A percentile compares a stretch with the other conserved stretches of the same genome.
Evolutionary conservation across 2,797 vertebrate species (phyloP).

Genomic region (Aselliscus stoliczkanus): DNA sequence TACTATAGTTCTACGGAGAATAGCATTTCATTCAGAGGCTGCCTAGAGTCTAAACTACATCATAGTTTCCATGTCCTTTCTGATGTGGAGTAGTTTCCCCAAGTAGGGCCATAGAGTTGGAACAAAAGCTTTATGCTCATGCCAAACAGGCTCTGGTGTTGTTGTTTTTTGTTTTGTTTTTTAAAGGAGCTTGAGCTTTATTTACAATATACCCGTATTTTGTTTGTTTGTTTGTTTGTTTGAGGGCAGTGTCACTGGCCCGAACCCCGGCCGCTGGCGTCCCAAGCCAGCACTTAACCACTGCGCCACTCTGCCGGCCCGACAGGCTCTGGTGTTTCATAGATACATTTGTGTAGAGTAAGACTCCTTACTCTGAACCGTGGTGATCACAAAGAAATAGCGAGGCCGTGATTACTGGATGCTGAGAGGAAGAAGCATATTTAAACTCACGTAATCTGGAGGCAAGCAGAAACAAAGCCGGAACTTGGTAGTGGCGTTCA

Average conservation of each 20-base stretch:
- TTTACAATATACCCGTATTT: no score
- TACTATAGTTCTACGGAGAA: conserved; percentile 63
- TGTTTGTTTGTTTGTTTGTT: no score
- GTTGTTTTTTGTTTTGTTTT: no score
- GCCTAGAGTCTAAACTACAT: conserved; percentile 46
- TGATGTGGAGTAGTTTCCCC: conserved; percentile 36
- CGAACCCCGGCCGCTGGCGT: no score
- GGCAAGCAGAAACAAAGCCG: conserved; percentile 42
- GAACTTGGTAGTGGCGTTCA: background rate
- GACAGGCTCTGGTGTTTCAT: conserved; percentile 32
- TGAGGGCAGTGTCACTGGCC: no score
- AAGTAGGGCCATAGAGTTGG: conserved; percentile 30
- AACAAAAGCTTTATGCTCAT: background rate
- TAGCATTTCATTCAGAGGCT: conserved; percentile 57
- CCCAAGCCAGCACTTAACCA: no score
- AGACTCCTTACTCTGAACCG: conserved; percentile 24
- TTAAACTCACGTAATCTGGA: conserved; percentile 1
- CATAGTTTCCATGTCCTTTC: conserved; percentile 51
- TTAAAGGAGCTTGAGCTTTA: no score
- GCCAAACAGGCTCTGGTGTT: conserved; percentile 19
- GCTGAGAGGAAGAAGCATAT: conserved; percentile 41
- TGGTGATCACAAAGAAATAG: conserved; percentile 55
- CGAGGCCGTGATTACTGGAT: conserved; percentile 21
- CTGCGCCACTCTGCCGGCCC: no score
- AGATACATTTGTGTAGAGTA: conserved; percentile 46